phyloP scores from a whole-genome alignment of 2,888 invertebrate species.

The Sphaerophoria taeniata region DNA sequence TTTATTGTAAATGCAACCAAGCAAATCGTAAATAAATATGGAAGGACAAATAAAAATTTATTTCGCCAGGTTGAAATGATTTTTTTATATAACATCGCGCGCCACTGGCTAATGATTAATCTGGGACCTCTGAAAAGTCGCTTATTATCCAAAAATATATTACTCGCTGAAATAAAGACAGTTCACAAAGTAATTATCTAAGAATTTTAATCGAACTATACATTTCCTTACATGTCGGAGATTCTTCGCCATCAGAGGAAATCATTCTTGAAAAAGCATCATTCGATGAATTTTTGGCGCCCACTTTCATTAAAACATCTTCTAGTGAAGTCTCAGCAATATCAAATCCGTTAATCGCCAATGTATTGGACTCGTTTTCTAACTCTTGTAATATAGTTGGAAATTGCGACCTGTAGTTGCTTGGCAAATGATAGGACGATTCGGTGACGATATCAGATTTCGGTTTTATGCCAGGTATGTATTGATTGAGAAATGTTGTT shows the following conservation, averaged over 20 bases:
- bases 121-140: conserved; percentile 77
- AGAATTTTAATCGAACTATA: neutral
- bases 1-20: conserved; percentile 87
- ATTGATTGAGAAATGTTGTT: conserved; percentile 85
- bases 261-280: conserved; percentile 72
- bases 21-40: conserved; percentile 76
- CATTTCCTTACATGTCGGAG: conserved; percentile 78
- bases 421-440: conserved; percentile 88
- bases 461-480: conserved; percentile 87
- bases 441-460: conserved; percentile 91
- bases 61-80: conserved; percentile 86
- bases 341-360: conserved; percentile 91
- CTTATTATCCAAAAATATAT: conserved; percentile 77
- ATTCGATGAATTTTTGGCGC: conserved; percentile 82
- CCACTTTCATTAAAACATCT: conserved; percentile 93
- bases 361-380: conserved; percentile 84
- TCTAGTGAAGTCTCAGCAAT: conserved; percentile 93
- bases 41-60: conserved; percentile 80
- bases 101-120: conserved; percentile 85
- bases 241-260: conserved; percentile 76
- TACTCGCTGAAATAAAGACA: conserved; percentile 76
- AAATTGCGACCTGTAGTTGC: conserved; percentile 82
- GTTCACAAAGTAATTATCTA: conserved; percentile 9
- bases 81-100: conserved; percentile 87
- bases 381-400: conserved; percentile 86